Percentiles rank a stretch among this genome's conserved stretches.
Conservation (phyloP, 1,140 invertebrate species). For the Lerema accius region DNA sequence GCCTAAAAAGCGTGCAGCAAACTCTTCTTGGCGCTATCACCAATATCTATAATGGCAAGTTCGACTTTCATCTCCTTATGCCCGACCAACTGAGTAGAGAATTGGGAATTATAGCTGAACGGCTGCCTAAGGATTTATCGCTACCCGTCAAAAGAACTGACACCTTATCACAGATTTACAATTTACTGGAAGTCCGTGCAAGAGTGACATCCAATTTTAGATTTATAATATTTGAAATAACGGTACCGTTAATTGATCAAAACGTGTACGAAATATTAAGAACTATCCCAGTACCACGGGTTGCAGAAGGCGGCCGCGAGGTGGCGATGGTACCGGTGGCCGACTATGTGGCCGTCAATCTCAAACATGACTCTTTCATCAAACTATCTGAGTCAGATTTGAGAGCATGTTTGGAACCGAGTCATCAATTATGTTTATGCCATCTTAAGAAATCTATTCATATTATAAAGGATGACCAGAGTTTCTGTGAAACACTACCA, state of each 20-base stretch:
- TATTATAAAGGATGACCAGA: constrained; percentile 30
- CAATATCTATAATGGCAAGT: constrained; percentile 36
- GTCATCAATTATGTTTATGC: constrained; percentile 10
- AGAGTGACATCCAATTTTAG: background rate
- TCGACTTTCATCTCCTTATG: constrained; percentile 32
- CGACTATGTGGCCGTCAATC: background rate
- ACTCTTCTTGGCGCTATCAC: constrained; percentile 35
- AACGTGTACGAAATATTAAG: constrained; percentile 34
- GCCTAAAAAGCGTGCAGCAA: constrained; percentile 27
- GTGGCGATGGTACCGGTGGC: background rate
- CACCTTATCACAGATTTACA: constrained; percentile 20
- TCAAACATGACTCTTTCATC: background rate
- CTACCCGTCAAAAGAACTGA: constrained; percentile 29
- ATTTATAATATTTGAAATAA: constrained; percentile 37
- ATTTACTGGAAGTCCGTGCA: constrained; percentile 18
- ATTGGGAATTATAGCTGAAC: constrained; percentile 18
- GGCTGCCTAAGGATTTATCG: constrained; percentile 31
- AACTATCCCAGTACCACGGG: constrained; percentile 30
- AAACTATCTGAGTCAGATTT: background rate
- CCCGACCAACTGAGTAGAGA: constrained; percentile 33
- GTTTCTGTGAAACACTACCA: constrained; percentile 20
- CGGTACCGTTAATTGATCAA: constrained; percentile 27
- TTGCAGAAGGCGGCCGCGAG: background rate
- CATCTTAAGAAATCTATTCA: constrained; percentile 28
- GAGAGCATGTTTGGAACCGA: background rate